Evolutionary conservation across 1,140 invertebrate genomes (phyloP), one percentile per base, ranked within the genome.

Genomic region (Tetragnatha versicolor): DNA sequence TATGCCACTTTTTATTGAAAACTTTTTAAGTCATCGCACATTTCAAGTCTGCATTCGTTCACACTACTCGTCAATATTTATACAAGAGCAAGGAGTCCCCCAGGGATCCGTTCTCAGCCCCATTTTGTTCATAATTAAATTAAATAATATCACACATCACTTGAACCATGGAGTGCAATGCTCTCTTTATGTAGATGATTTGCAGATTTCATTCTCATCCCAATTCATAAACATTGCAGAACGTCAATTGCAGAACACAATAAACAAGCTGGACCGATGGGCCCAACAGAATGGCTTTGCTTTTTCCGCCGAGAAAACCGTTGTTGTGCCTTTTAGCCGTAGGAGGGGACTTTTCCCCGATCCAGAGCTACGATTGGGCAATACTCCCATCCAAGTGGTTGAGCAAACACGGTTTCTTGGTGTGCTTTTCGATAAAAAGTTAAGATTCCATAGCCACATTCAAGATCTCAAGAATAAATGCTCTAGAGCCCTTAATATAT

Each of bases 41-140:
- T 53, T 78, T 35, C 29, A 27, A 7, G 72, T 79, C 14, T 3
- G 31, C 3, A 42, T 76, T 10, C 25, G 42, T n/a, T 22, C 27
- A 17, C n/a, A 0, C 3, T 14, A 9, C 22, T 79, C 78, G 6
- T 37, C 12, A 4, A 12, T 17, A 5, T 29, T n/a, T 17, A 20
- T 49, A 0, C 27, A 69, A n/a, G n/a, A n/a, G 1, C 42, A 53
- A 14, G 42, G 25, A 2, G 29, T 80, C 0, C 58, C n/a, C 5
- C 53, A 80, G 39, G 79, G 73, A 3, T 31, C 25, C 12, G 60
- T 79, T 29, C 22, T 79, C 7, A n/a, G n/a, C n/a, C n/a, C 66
- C 27, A 22, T 42, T 42, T 55, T 80, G 5, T 79, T 78, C 29
- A 61, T 33, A 25, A 25, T 79, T 25, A 45, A 61, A 17, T 17